Evolutionary conservation across 2,888 invertebrate genomes (phyloP).

Genomic region (Xanthorhoe designata): DNA sequence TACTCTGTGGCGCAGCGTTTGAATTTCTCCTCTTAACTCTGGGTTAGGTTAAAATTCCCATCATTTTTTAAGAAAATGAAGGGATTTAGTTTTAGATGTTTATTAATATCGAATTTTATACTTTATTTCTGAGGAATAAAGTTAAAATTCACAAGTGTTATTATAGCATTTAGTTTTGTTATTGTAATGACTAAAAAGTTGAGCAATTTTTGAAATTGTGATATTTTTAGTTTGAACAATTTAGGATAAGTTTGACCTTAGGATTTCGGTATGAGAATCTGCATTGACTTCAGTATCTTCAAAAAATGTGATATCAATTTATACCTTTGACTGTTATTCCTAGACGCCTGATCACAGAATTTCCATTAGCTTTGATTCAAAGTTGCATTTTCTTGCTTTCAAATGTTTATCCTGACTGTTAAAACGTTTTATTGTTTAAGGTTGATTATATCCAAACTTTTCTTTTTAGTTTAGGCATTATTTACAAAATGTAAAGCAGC

Average conservation of each 20-base stretch:
- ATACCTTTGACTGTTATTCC: conserved; percentile 32
- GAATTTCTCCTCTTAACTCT: conserved; percentile 29
- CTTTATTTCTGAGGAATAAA: conserved; percentile 45
- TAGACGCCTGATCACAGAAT: conserved; percentile 29
- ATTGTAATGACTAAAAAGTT: conserved; percentile 27
- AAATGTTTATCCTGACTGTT: conserved; percentile 13
- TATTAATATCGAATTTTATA: conserved; percentile 40
- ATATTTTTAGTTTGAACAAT: conserved; percentile 25
- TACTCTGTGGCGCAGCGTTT: conserved; percentile 62
- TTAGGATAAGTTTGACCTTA: conserved; percentile 15
- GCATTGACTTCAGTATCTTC: conserved; percentile 9
- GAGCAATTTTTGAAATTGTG: conserved; percentile 46
- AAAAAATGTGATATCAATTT: conserved; percentile 22
- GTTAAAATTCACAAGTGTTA: conserved; percentile 30
- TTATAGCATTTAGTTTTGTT: conserved; percentile 27
- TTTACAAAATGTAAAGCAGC: conserved; percentile 72
- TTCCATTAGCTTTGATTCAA: conserved; percentile 35
- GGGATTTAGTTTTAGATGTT: conserved; percentile 9
- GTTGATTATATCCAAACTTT: conserved; percentile 23
- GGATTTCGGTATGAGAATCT: conserved; percentile 15
- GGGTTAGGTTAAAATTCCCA: conserved; percentile 24
- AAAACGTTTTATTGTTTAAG: neutral
- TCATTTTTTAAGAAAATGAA: conserved; percentile 27
- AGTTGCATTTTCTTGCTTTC: conserved; percentile 15
- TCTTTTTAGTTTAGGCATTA: conserved; percentile 49